Base-by-base conservation (phyloP, 2,113 vertebrate genomes). In the Prunella himalayana region DNA sequence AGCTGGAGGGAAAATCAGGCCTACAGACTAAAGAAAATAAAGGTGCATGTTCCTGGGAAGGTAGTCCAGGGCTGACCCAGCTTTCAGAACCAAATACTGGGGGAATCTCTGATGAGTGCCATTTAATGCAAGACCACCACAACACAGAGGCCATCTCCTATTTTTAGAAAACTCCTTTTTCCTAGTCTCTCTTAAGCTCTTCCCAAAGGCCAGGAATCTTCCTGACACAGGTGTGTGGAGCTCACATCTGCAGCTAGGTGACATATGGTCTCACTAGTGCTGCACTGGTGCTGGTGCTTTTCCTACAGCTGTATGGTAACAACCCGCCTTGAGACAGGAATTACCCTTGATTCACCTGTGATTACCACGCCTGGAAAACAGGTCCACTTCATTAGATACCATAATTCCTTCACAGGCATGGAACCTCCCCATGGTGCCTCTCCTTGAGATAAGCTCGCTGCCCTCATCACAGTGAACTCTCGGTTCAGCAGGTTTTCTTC, bases 271-370 rank as follows among this genome's bases (percentile, higher is more conserved):
- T 86, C 60, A 24, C 30, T 2, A 15, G 24, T 9, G 41, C 60
- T 60, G 92, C 37, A 18, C 2, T 63, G 77, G 33, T 49, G 45
- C 71, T 10, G 7, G 7, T 79, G 88, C 60, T 88, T 69, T 69
- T 90, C 59, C 63, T n/a, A 6, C 18, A 23, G 30, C 8, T 12
- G 19, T 7, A 47, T 0, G 1, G 33, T 3, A 79, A 64, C 0
- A 4, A 54, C 17, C 16, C 0, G 0, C 56, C 47, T 13, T 7
- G 50, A 82, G 66, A 49, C 3, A 7, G 2, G 28, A 60, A 53
- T 65, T 83, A 49, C 64, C 19, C 76, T 23, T 54, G 51, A 71
- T 5, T 50, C n/a, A 37, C 30, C 45, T 18, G 7, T 3, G 6
- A 47, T 3, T 25, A 13, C 66, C 28, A 23, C 5, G 42, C 63